Evolutionary conservation across 2,888 invertebrate species (phyloP).

Genomic region (Mellilla xanthometata): DNA sequence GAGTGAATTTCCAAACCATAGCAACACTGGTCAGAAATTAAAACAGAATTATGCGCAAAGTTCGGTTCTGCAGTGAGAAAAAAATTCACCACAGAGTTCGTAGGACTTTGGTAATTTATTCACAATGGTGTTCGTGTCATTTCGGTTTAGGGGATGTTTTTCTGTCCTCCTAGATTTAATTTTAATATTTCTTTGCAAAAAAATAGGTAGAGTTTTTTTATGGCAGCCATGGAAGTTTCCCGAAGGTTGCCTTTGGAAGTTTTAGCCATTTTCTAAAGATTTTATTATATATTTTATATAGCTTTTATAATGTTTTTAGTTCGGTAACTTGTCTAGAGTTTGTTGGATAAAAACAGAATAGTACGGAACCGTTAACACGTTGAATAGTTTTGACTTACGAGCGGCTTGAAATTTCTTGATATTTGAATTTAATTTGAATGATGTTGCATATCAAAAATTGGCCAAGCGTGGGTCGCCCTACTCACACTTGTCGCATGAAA

Average conservation of each 20-base stretch:
- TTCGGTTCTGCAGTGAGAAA: constrained; percentile 18
- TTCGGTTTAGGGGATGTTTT: constrained; percentile 18
- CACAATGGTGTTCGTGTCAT: constrained; percentile 23
- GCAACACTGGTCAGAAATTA: constrained; percentile 26
- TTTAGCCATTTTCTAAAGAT: neutral
- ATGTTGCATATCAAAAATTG: no score
- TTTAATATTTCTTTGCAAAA: constrained; percentile 12
- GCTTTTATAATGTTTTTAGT: no score
- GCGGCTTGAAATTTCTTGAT: no score
- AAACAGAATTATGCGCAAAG: constrained; percentile 33
- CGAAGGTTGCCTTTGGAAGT: neutral
- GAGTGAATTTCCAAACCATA: no score
- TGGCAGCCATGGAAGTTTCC: neutral
- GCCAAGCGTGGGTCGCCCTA: no score
- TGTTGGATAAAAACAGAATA: no score
- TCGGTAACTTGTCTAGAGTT: no score
- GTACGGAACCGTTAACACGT: no score
- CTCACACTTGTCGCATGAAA: no score
- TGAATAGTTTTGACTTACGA: no score
- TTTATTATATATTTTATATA: no score
- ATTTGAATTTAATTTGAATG: no score
- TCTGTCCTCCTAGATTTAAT: constrained; percentile 10
- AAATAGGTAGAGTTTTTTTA: neutral
- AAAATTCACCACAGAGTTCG: constrained; percentile 26
- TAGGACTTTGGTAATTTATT: constrained; percentile 27